Percentiles rank a stretch among this genome's conserved stretches.
These are phyloP conservation scores for Natrix natrix DNA, from an alignment of 2,797 vertebrate species.

Conservation along the genomic window DNA sequence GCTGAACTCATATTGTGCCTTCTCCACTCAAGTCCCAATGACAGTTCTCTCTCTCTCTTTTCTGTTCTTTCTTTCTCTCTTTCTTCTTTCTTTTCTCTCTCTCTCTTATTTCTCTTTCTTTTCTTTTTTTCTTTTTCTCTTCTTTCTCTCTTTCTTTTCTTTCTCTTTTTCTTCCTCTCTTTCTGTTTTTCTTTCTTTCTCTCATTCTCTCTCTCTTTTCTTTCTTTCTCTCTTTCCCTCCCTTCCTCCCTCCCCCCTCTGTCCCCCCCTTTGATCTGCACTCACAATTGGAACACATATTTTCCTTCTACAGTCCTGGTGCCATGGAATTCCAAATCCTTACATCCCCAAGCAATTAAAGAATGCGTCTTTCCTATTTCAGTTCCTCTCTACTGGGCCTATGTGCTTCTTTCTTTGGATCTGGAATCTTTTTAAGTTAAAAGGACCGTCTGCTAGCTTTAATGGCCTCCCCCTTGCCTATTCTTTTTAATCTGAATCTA, in stretches of 20 bases:
- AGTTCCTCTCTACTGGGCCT: background rate
- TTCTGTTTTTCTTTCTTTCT: background rate
- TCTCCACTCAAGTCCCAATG: background rate
- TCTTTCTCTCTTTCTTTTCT: background rate
- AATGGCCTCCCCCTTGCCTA: background rate
- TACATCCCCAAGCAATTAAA: constrained; percentile 49
- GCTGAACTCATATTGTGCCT: background rate
- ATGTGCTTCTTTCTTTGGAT: background rate
- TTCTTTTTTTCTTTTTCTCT: background rate
- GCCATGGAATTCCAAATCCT: constrained; percentile 19
- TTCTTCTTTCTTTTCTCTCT: background rate
- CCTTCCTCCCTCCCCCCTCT: constrained; percentile 7
- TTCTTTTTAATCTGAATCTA: background rate
- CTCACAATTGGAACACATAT: accelerated
- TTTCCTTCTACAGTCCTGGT: background rate
- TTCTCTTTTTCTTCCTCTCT: constrained; percentile 30
- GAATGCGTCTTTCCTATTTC: constrained; percentile 55
- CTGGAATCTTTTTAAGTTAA: background rate
- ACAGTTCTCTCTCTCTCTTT: background rate
- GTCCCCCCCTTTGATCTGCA: background rate
- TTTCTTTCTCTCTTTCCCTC: constrained; percentile 12
- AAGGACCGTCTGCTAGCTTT: background rate
- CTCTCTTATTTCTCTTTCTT: accelerated
- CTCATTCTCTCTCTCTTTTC: no score
- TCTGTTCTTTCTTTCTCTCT: background rate